phyloP scores from a whole-genome alignment of 2,797 vertebrate genomes.

The Protosalanx chinensis region DNA sequence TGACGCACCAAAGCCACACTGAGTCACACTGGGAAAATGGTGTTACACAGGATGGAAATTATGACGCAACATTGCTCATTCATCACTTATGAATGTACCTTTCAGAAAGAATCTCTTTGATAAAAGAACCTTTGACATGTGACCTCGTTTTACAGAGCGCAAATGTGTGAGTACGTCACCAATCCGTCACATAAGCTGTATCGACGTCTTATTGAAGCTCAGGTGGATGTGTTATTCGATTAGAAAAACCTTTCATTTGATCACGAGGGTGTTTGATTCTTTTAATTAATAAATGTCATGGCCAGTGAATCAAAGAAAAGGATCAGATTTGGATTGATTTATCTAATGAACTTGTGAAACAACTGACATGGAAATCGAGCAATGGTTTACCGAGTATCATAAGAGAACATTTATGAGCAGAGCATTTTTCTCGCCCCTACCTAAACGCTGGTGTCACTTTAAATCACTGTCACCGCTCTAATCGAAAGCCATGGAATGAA shows the following conservation, averaged over 20 bases:
- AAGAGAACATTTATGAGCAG: slow-evolving; percentile 14
- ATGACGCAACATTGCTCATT: too few species aligned
- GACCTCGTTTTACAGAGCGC: background rate
- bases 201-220: slow-evolving; percentile 6
- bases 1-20: too few species aligned
- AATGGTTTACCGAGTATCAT: background rate
- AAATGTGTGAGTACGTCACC: background rate
- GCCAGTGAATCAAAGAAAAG: background rate
- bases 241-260: slow-evolving; percentile 12
- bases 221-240: slow-evolving; percentile 13
- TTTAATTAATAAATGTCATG: slow-evolving; percentile 19
- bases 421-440: slow-evolving; percentile 1
- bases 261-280: slow-evolving; percentile 19
- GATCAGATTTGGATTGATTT: slow-evolving; percentile 11
- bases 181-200: background rate
- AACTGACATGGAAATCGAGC: slow-evolving; percentile 8
- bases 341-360: slow-evolving; percentile 9
- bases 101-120: too few species aligned
- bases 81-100: too few species aligned
- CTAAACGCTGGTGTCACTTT: slow-evolving; percentile 37
- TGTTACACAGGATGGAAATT: too few species aligned
- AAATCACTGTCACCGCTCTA: slow-evolving; percentile 46
- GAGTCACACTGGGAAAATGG: too few species aligned
- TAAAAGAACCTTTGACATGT: background rate
- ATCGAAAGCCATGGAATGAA: slow-evolving; percentile 39